Conservation (phyloP, 1,140 invertebrate genomes). For the Brachystomella parvula region DNA sequence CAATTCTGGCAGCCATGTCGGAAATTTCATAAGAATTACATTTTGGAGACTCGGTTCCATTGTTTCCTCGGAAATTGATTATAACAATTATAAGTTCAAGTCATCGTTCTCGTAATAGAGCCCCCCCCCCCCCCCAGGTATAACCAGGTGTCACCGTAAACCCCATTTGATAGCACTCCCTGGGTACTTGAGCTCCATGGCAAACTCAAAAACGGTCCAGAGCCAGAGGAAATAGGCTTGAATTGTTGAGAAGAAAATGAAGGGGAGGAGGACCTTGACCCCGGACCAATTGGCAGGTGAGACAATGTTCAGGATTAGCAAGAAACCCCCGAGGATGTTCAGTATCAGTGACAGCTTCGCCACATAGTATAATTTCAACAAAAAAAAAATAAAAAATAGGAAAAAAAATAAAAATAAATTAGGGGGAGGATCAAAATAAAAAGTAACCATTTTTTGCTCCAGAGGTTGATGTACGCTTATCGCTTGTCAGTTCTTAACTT, state of each 20-base stretch:
- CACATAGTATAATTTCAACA: no score
- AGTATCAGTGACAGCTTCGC: slow-evolving; percentile 6
- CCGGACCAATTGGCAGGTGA: not conserved
- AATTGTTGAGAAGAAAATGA: not conserved
- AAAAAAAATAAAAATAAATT: no score
- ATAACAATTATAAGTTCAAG: not conserved
- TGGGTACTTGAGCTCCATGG: slow-evolving; percentile 10
- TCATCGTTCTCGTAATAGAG: not conserved
- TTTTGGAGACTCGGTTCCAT: no score
- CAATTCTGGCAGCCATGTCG: no score
- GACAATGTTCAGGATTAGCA: slow-evolving; percentile 8
- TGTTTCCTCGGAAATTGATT: no score
- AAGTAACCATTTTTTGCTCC: no score
- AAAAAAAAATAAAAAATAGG: no score
- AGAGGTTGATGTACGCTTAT: no score
- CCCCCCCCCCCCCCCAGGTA: not conserved
- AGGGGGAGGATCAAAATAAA: no score
- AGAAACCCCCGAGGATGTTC: not conserved
- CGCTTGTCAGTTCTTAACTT: no score
- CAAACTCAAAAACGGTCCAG: slow-evolving; percentile 6
- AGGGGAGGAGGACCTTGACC: not conserved
- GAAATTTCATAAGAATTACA: no score
- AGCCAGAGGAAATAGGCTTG: slow-evolving; percentile 5
- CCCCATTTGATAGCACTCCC: not conserved
- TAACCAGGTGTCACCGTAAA: not conserved